These are phyloP conservation scores for Petrophora chlorosata DNA, from an alignment of 2,888 invertebrate species.

Conservation along the genomic window DNA sequence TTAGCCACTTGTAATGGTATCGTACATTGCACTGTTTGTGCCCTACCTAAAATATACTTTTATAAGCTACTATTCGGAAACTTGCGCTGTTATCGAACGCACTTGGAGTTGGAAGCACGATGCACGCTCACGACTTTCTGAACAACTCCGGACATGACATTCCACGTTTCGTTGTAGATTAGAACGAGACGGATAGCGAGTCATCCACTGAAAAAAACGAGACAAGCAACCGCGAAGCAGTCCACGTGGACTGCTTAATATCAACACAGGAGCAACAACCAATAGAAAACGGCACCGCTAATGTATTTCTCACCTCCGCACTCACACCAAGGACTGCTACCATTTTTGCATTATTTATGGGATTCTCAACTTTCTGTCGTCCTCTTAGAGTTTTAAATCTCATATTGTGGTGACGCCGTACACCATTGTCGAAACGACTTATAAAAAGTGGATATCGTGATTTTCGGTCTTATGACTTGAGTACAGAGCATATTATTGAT, in stretches of 20 bases:
- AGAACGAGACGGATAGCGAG: constrained; percentile 80
- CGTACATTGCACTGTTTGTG: constrained; percentile 50
- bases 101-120: constrained; percentile 75
- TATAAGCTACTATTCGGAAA: constrained; percentile 36
- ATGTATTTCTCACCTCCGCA: constrained; percentile 85
- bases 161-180: constrained; percentile 84
- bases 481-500: constrained; percentile 59
- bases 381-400: constrained; percentile 65
- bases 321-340: constrained; percentile 77
- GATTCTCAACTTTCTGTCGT: constrained; percentile 65
- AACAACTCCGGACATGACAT: constrained; percentile 84
- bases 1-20: constrained; percentile 31
- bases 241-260: constrained; percentile 84
- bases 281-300: constrained; percentile 84
- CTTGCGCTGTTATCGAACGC: constrained; percentile 61
- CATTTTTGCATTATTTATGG: constrained; percentile 66
- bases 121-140: constrained; percentile 84
- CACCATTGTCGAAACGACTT: constrained; percentile 71
- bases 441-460: constrained; percentile 55
- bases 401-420: constrained; percentile 47
- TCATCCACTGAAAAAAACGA: constrained; percentile 78
- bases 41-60: constrained; percentile 44
- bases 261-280: constrained; percentile 83
- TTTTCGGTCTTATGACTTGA: constrained; percentile 57
- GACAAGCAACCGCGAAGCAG: constrained; percentile 77